Evolutionary conservation across 2,797 vertebrate genomes (phyloP).

Genomic region (Cossypha heuglini): DNA sequence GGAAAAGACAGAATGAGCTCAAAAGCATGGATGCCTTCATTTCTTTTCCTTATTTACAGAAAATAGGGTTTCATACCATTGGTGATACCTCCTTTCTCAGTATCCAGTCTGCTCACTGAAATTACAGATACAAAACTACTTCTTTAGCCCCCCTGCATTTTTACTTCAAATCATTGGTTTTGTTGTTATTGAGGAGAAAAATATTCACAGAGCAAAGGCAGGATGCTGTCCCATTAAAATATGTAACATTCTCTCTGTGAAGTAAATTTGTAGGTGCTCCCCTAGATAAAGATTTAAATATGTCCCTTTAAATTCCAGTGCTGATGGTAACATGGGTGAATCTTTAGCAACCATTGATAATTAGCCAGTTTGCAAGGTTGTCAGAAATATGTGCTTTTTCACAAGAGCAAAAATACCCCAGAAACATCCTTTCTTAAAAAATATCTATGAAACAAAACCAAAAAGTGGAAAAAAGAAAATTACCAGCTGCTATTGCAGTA

Average conservation of each 20-base stretch:
- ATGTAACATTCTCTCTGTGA: not conserved
- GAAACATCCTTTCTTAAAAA: slow-evolving; percentile 15
- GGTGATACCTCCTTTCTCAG: not conserved
- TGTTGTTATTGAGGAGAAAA: not conserved
- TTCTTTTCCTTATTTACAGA: not conserved
- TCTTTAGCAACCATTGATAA: slow-evolving; percentile 25
- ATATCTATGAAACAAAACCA: slow-evolving; percentile 42
- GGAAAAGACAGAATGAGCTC: not conserved
- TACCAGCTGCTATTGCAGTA: slow-evolving; percentile 41
- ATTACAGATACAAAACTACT: not conserved
- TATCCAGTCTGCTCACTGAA: not conserved
- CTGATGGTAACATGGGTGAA: not conserved
- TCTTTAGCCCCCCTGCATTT: not conserved
- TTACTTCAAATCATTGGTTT: not conserved
- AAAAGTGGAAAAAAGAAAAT: slow-evolving; percentile 18
- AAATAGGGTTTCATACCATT: not conserved
- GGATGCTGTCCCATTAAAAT: not conserved
- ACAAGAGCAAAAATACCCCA: not conserved
- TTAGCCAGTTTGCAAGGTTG: slow-evolving; percentile 14
- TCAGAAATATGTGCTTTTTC: not conserved
- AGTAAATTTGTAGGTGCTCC: not conserved
- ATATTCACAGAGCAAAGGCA: not conserved
- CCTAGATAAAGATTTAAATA: not conserved
- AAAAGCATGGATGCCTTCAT: not conserved
- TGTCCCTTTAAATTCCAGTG: not conserved